Evolutionary conservation across 1,140 invertebrate species (phyloP).

Genomic region (Cydia splendana): DNA sequence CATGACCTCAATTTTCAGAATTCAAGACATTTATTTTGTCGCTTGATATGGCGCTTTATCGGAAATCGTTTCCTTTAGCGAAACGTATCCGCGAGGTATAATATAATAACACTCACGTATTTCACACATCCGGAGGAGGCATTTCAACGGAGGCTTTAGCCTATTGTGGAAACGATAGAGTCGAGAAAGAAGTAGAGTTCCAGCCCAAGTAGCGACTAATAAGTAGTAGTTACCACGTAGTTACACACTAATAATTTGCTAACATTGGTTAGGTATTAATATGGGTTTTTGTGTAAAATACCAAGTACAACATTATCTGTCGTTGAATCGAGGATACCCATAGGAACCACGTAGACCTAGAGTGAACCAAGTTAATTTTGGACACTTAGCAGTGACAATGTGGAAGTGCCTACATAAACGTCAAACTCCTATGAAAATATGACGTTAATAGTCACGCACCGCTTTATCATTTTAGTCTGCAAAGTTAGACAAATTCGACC

Average conservation of each 20-base stretch:
- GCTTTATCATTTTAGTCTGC: too few species aligned
- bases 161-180: not conserved
- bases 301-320: too few species aligned
- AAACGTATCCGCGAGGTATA: conserved; percentile 3
- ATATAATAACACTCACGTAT: not conserved
- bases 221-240: not conserved
- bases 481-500: too few species aligned
- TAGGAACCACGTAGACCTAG: too few species aligned
- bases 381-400: too few species aligned
- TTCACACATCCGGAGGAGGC: conserved; percentile 11
- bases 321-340: too few species aligned
- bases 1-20: conserved; percentile 26
- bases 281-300: too few species aligned
- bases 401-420: too few species aligned
- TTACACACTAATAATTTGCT: not conserved
- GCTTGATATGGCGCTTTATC: conserved; percentile 16
- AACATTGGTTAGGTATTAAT: not conserved
- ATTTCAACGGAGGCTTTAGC: not conserved
- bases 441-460: too few species aligned
- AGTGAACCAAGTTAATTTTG: too few species aligned
- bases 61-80: conserved; percentile 19
- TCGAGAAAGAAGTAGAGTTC: not conserved
- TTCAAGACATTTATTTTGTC: not conserved
- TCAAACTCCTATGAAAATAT: too few species aligned
- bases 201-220: not conserved